Evolutionary conservation across 2,888 invertebrate genomes (phyloP).

Genomic region (Cryptops parisi): DNA sequence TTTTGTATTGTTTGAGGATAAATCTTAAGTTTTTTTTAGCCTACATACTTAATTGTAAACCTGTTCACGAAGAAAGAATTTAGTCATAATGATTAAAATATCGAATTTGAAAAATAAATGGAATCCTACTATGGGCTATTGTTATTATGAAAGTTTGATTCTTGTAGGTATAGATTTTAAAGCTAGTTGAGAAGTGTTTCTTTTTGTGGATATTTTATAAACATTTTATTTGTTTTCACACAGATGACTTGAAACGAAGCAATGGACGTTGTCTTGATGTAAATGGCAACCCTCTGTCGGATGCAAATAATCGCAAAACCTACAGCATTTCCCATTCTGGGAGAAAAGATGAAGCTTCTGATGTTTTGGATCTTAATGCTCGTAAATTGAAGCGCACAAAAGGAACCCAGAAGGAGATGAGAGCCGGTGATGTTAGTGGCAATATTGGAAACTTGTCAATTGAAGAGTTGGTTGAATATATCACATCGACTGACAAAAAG

Average conservation of each 20-base stretch:
- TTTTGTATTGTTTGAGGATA: too few relatives aligned
- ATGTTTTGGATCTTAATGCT: neutral
- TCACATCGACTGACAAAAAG: constrained; percentile 13
- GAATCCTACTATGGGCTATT: too few relatives aligned
- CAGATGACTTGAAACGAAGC: neutral
- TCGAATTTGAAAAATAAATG: too few relatives aligned
- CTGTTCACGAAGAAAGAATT: too few relatives aligned
- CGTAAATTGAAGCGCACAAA: constrained; percentile 10
- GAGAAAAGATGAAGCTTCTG: neutral
- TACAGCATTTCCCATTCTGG: neutral
- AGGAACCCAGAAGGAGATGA: constrained; percentile 3
- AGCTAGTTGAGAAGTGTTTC: too few relatives aligned
- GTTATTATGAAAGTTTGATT: too few relatives aligned
- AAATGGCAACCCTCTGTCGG: constrained; percentile 10
- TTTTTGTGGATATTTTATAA: too few relatives aligned
- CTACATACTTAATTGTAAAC: too few relatives aligned
- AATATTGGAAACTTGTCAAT: constrained; percentile 7
- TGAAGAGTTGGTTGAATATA: constrained; percentile 9
- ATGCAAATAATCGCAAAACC: constrained; percentile 2
- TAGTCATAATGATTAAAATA: too few relatives aligned
- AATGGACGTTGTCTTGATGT: neutral
- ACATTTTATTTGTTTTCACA: too few relatives aligned
- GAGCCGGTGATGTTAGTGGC: constrained; percentile 9
- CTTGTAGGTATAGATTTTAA: too few relatives aligned
- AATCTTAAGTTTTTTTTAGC: too few relatives aligned